Evolutionary conservation across 2,113 vertebrate genomes (phyloP), one percentile per base, ranked within the genome.

Genomic region (Baryphthengus martii): DNA sequence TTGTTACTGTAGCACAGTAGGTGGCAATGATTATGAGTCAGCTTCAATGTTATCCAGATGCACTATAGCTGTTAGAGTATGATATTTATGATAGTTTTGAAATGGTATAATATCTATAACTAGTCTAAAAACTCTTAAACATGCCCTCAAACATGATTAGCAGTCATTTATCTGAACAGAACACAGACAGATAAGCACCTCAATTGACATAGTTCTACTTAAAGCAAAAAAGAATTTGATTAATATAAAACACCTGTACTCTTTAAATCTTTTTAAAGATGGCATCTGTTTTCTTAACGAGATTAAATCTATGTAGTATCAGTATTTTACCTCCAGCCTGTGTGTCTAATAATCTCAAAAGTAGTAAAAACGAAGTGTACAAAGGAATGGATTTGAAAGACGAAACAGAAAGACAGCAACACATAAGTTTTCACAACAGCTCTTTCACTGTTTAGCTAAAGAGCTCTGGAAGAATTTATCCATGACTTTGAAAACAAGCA

Each of bases 121-220:
- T 40, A 75, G 65, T 49, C 68, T 71, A 45, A 88, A 94, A 92
- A 52, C 44, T 86, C 65, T 80, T 86, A 90, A 93, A 92, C 83
- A 87, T 94, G 70, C 19, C 68, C 70, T 94, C 61, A 87, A 59
- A 94, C 73, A 93, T 1, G 44, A 94, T 93, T 62, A 93, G 37
- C 76, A 87, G 72, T 90, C 92, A 96, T 94, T 97, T 93, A 92
- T 94, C 78, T 92, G 83, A 86, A 90, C 33, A 92, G 83, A 92
- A 89, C 83, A 93, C n/a, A 89, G 89, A 72, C 72, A 95, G 95
- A 92, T 96, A 97, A 96, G 86, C 85, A 81, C 80, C 29, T 92
- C 70, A 72, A 17, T 61, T 89, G 93, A 93, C 88, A 87, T 3
- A 85, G 74, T 62, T 91, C 53, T 61, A 96, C 42, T 91, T 40